phyloP scores from a whole-genome alignment of 2,113 vertebrate species.

The Camelus dromedarius region DNA sequence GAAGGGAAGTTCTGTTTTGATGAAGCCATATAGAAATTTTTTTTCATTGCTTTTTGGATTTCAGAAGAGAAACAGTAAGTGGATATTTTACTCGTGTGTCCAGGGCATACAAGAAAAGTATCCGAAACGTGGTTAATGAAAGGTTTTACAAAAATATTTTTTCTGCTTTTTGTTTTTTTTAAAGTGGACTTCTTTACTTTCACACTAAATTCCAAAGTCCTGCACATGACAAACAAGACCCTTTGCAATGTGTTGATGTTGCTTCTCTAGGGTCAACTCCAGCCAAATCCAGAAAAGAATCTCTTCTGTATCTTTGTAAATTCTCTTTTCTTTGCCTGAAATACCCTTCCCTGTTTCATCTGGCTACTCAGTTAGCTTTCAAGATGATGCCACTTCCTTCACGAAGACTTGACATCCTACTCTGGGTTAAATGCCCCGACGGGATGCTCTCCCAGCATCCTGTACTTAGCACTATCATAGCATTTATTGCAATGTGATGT shows the following conservation, averaged over 20 bases:
- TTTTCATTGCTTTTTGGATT: neutral
- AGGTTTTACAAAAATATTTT: neutral
- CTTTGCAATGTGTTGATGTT: neutral
- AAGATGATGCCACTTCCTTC: neutral
- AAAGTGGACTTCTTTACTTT: neutral
- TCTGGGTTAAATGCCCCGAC: neutral
- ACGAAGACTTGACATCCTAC: neutral
- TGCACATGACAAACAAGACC: neutral
- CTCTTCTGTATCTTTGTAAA: neutral
- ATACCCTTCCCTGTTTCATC: neutral
- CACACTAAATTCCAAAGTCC: neutral
- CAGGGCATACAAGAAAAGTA: neutral
- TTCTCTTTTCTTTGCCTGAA: neutral
- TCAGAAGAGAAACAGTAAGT: slow-evolving; percentile 32
- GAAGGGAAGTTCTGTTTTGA: neutral
- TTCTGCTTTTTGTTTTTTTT: neutral
- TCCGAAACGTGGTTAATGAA: neutral
- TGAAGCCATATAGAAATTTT: neutral
- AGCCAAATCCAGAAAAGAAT: neutral
- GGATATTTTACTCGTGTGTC: slow-evolving; percentile 36
- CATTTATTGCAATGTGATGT: neutral
- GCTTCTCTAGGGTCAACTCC: neutral
- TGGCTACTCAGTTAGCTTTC: neutral
- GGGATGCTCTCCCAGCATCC: neutral
- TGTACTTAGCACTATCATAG: neutral